Evolutionary conservation across 2,113 vertebrate genomes (phyloP), one percentile per base, ranked within the genome.

Genomic region (Cebus imitator): DNA sequence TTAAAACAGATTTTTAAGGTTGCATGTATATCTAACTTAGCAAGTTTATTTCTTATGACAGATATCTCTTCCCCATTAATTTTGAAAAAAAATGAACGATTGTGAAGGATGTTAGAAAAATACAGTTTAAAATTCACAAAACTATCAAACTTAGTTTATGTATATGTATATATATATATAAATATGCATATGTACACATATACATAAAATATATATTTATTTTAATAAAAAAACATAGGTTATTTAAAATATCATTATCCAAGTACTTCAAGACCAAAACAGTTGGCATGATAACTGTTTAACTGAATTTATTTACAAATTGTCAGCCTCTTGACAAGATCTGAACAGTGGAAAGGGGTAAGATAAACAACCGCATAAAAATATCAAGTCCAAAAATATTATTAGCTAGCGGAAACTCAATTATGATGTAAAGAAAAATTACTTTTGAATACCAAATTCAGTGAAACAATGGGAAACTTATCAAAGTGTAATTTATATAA

Each of bases 281-380:
- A 32, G 11, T 20, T 45, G 58, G 50, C 61, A n/a, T 82, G 64
- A 57, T 68, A 73, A 58, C 23, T 78, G 13, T 79, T 84, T 43
- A 91, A 64, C 32, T 84, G 52, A 50, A 73, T 86, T 76, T 73
- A 83, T 86, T 96, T 86, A 94, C 9, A 84, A 90, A 88, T 94
- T 79, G 90, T 90, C 87, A 45, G 12, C 35, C 72, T 93, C 72
- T 90, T 90, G 37, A 83, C 43, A 90, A 73, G 32, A 61, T 94
- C 88, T 20, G 58, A 75, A 50, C 57, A 94, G 64, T 76, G 6
- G 20, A 68, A 92, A 93, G 90, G 12, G 20, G 4, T 20, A 81
- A 90, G n/a, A 96, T 50, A 87, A 55, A n/a, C 2, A 78, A 50
- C 3, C 40, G 40, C 8, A 57, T 32, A 79, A 90, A 92, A 91